Conservation (phyloP, 2,113 vertebrate species). For the Opisthocomus hoazin region DNA sequence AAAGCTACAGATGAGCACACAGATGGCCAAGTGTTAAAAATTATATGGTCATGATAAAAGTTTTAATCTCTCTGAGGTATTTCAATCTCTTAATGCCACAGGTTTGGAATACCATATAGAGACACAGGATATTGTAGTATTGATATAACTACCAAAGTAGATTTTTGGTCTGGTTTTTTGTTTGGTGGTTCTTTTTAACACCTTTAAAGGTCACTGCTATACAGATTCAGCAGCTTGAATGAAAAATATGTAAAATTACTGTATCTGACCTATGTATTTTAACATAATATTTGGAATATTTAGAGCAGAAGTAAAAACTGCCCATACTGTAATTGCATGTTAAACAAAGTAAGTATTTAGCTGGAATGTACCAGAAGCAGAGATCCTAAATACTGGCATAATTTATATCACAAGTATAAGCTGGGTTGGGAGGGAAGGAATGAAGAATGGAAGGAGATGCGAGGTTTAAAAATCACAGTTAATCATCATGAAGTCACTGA, state of each 20-base stretch:
- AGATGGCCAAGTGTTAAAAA: not conserved
- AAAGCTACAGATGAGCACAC: not conserved
- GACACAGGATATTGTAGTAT: not conserved
- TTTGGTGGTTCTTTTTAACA: not conserved
- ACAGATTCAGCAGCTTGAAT: conserved; percentile 5
- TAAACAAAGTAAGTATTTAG: not conserved
- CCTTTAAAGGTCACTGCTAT: not conserved
- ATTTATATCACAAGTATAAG: not conserved
- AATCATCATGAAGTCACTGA: not conserved
- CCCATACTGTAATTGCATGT: not conserved
- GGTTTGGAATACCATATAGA: not conserved
- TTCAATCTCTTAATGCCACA: conserved; percentile 29
- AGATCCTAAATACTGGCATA: not conserved
- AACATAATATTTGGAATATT: not conserved
- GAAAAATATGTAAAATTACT: not conserved
- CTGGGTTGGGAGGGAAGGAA: not conserved
- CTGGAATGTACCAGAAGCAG: conserved; percentile 33
- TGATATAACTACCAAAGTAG: not conserved
- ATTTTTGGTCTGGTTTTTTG: not conserved
- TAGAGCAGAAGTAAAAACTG: not conserved
- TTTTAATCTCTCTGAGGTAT: conserved; percentile 49
- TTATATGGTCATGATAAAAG: not conserved
- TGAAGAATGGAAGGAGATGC: not conserved
- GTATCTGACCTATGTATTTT: not conserved
- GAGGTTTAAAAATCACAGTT: not conserved